Conservation (phyloP, 2,888 invertebrate genomes). For the Eremobia ochroleuca region DNA sequence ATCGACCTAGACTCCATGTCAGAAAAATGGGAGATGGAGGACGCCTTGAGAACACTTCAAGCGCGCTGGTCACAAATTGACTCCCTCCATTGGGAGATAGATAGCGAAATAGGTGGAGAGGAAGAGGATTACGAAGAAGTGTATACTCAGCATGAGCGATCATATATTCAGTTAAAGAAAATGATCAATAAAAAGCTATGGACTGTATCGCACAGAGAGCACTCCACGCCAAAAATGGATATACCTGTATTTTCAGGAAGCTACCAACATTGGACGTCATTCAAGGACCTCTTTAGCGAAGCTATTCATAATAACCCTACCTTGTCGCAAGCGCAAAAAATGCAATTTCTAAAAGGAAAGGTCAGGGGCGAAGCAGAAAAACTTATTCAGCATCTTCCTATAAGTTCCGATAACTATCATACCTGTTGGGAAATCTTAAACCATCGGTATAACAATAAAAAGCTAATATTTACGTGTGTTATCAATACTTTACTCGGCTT, state of each 20-base stretch:
- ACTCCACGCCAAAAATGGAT: conserved; percentile 37
- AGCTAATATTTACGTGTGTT: no score
- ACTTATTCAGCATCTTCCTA: no score
- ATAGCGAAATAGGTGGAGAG: conserved; percentile 2
- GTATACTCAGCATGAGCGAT: no score
- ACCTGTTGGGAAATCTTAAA: no score
- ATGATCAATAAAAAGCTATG: conserved; percentile 7
- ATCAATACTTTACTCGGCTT: no score
- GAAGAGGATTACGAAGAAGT: not conserved
- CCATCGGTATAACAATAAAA: no score
- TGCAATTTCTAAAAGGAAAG: no score
- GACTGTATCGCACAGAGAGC: conserved; percentile 24
- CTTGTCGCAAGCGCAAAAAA: not conserved
- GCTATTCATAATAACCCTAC: conserved; percentile 29
- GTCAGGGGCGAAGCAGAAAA: no score
- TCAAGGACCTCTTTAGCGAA: conserved; percentile 40
- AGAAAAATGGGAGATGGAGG: not conserved
- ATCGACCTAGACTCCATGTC: conserved; percentile 1
- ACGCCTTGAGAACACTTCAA: not conserved
- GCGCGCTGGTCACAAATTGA: not conserved
- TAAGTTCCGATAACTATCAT: no score
- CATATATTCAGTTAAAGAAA: not conserved
- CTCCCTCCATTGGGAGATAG: not conserved
- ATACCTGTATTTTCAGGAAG: conserved; percentile 30
- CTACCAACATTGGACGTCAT: conserved; percentile 29